A percentile compares a stretch with the other conserved stretches of the same genome.
phyloP scores from a whole-genome alignment of 2,113 vertebrate genomes.

The Rhodinocichla rosea region DNA sequence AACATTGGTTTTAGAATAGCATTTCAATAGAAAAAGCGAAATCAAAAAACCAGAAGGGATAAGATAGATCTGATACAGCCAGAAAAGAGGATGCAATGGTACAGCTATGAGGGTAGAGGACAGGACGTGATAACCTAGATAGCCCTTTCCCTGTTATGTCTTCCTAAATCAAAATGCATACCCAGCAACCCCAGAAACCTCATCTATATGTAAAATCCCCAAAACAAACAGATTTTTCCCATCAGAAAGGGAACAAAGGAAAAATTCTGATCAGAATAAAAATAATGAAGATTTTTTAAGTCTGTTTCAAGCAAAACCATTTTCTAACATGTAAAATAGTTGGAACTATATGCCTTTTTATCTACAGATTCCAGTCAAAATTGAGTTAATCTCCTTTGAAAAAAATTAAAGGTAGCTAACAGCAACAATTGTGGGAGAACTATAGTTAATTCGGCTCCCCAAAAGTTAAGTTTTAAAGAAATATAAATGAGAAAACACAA shows the following conservation, averaged over 20 bases:
- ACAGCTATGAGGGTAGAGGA: neutral
- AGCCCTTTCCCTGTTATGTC: neutral
- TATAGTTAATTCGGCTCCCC: neutral
- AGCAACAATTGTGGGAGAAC: neutral
- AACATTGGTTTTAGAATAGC: neutral
- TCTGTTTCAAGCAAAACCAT: neutral
- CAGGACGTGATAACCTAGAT: neutral
- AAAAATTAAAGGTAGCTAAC: neutral
- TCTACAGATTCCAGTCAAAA: neutral
- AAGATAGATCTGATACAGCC: neutral
- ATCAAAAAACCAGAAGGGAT: neutral
- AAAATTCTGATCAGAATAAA: neutral
- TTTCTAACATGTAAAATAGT: neutral
- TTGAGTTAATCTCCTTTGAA: neutral
- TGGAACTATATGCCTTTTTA: neutral
- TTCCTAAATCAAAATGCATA: neutral
- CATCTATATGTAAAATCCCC: neutral
- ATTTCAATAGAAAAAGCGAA: neutral
- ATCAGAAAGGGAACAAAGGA: neutral
- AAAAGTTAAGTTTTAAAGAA: slow-evolving; percentile 18
- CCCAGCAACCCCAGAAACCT: neutral
- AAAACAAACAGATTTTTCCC: neutral
- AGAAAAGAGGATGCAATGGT: neutral
- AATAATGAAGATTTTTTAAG: neutral
- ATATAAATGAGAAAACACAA: neutral